Evolutionary conservation across 2,797 vertebrate species (phyloP), one percentile per base, ranked within the genome.

Genomic region (Pseudomugil gertrudae): DNA sequence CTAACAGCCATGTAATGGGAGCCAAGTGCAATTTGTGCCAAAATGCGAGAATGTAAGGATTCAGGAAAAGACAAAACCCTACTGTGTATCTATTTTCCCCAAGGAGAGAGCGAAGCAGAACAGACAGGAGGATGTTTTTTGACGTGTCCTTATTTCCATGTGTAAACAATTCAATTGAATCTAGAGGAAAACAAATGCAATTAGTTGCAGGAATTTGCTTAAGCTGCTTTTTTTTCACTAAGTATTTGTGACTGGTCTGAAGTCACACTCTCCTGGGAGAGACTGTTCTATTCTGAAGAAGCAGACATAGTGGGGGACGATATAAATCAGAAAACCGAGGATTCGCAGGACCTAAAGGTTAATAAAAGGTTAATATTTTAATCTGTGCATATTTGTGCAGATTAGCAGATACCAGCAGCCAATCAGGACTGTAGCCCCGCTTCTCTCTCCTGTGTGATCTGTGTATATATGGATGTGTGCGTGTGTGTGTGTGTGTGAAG

Each of bases 141-240:
- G 62, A 71, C 66, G 4, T 63, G 14, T 61, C 59, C 56, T 80
- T 63, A 76, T 88, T 75, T 84, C 63, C 24, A 40, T 80, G 78
- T 78, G 80, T 69, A 87, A 93, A 89, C 87, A 85, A 81, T 80
- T 83, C 74, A 85, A 83, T 84, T 72, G 62, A 83, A 88, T 86
- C 53, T 82, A 9, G 65, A 66, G 69, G 48, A 66, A 63, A 89
- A 85, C 76, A 78, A 92, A 89, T 92, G 83, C 66, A 81, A 89
- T 93, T 89, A 90, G 78, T 66, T 17, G 24, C 57, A 84, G 80
- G 80, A 92, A 91, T 92, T 71, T 78, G 83, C 83, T 85, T 69
- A 63, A 80, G 66, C 56, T 76, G 81, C 74, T 74, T 47, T 69
- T 30, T 81, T 54, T 24, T 56, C 36, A 57, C 33, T 79, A 24